Conservation (phyloP, 2,888 invertebrate genomes). For the Crocallis elinguaria region DNA sequence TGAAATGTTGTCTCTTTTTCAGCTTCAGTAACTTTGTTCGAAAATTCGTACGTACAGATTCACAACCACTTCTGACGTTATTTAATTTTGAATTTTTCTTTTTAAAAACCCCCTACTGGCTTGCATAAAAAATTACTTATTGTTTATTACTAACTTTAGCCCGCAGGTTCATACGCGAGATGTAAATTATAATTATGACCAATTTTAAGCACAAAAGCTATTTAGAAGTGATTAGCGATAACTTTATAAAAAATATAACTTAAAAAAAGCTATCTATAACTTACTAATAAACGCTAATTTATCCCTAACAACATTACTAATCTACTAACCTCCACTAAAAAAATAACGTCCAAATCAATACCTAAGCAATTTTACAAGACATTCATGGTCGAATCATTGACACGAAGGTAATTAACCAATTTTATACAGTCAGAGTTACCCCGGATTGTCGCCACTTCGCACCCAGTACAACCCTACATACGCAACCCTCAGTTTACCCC, state of each 20-base stretch:
- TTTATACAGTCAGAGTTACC: constrained; percentile 44
- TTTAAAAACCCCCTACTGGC: too few species aligned
- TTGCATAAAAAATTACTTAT: too few species aligned
- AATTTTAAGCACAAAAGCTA: too few species aligned
- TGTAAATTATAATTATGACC: too few species aligned
- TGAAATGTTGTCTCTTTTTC: constrained; percentile 14
- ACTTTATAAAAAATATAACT: too few species aligned
- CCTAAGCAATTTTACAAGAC: constrained; percentile 8
- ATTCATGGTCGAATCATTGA: constrained; percentile 29
- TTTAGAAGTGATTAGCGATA: too few species aligned
- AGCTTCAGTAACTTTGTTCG: constrained; percentile 10
- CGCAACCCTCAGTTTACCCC: constrained; percentile 35
- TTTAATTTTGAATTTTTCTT: too few species aligned
- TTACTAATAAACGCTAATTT: too few species aligned
- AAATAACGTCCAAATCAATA: constrained; percentile 15
- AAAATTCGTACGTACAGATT: background rate
- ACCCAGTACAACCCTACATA: constrained; percentile 28
- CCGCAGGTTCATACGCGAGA: too few species aligned
- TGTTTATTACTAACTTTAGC: too few species aligned
- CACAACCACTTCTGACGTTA: too few species aligned
- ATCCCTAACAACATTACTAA: background rate
- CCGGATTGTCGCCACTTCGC: constrained; percentile 44
- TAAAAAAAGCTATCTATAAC: too few species aligned
- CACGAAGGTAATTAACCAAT: constrained; percentile 49
- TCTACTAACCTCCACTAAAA: background rate